Evolutionary conservation across 2,797 vertebrate species (phyloP).

Genomic region (Neosalanx taihuensis): DNA sequence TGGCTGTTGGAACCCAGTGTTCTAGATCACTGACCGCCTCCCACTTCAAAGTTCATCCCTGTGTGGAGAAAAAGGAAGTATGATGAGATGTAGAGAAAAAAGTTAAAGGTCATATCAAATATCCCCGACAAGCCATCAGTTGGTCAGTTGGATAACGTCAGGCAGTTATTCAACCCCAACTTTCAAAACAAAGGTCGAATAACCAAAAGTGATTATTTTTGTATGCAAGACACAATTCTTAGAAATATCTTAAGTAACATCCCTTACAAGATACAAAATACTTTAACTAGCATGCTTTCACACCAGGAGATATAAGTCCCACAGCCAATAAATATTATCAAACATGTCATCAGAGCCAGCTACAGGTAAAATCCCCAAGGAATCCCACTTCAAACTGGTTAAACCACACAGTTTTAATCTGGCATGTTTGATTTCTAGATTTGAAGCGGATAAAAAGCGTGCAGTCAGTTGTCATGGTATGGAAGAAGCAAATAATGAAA

Average conservation of each 20-base stretch:
- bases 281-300: conserved; percentile 46
- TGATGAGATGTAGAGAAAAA: conserved; percentile 26
- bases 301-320: not conserved
- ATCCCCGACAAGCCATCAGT: not conserved
- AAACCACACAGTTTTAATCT: conserved; percentile 32
- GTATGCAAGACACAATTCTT: too few relatives aligned
- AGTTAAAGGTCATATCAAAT: not conserved
- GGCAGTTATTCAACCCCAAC: not conserved
- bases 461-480: conserved; percentile 75
- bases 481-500: conserved; percentile 79
- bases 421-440: conserved; percentile 23
- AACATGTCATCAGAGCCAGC: conserved; percentile 21
- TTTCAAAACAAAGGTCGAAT: too few relatives aligned
- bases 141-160: not conserved
- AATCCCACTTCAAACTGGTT: conserved; percentile 22
- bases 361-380: conserved; percentile 15
- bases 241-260: not conserved
- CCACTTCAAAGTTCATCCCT: conserved; percentile 98
- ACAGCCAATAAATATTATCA: conserved; percentile 22
- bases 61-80: conserved; percentile 51
- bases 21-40: conserved; percentile 76
- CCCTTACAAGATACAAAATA: not conserved
- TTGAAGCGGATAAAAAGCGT: conserved; percentile 52
- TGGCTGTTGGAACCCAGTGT: conserved; percentile 67
- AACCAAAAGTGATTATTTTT: too few relatives aligned